Conservation (phyloP, 2,797 vertebrate genomes). For the Cuniculus paca region DNA sequence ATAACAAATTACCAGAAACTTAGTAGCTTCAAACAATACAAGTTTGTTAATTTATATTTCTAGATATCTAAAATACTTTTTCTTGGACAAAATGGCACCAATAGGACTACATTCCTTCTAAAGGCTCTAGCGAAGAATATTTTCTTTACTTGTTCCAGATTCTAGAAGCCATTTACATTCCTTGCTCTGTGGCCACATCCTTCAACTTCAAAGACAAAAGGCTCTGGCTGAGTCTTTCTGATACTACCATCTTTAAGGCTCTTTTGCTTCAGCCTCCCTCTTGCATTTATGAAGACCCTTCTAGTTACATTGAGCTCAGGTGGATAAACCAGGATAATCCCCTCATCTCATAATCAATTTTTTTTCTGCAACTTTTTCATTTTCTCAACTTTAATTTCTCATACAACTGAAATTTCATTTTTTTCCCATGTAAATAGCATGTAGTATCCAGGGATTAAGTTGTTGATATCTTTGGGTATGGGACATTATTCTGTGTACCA, state of each 20-base stretch:
- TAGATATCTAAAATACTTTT: neutral
- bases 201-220: neutral
- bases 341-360: neutral
- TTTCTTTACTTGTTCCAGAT: neutral
- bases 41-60: neutral
- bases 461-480: neutral
- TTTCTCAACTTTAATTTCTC: conserved; percentile 43
- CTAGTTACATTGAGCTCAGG: neutral
- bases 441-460: neutral
- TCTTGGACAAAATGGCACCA: neutral
- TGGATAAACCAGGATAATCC: neutral
- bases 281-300: neutral
- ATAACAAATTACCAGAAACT: conserved; percentile 9
- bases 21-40: neutral
- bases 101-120: neutral
- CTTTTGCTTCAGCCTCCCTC: neutral
- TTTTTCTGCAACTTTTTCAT: neutral
- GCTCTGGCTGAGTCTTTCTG: neutral
- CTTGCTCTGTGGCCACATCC: neutral
- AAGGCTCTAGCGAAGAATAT: neutral
- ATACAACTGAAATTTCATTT: neutral
- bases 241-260: neutral
- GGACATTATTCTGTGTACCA: neutral
- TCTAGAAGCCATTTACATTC: neutral
- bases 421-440: neutral